Conservation (phyloP, 53 echinoderm and acorn worm species). For the Henricia sp. region DNA sequence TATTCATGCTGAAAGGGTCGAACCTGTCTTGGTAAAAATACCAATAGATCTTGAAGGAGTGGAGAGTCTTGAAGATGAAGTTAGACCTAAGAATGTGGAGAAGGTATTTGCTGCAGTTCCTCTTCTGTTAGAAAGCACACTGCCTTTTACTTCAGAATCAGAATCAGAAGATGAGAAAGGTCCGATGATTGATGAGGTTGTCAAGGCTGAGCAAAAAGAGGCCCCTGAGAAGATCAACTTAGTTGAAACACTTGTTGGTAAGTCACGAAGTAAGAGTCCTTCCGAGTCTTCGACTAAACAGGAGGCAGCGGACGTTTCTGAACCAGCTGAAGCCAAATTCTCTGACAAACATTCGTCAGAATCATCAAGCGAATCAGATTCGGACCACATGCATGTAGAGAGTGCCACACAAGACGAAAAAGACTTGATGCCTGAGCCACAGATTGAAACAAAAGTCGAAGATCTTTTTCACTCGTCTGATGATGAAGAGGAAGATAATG, state of each 20-base stretch:
- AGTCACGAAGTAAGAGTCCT: not conserved
- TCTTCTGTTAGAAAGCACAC: constrained; percentile 1
- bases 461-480: constrained; percentile 42
- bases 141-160: constrained; percentile 38
- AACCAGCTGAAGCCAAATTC: not conserved
- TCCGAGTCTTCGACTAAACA: constrained; percentile 15
- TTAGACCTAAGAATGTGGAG: constrained; percentile 2
- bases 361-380: constrained; percentile 33
- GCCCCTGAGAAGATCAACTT: not conserved
- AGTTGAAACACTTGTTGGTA: not conserved
- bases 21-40: no score
- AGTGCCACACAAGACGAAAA: not conserved
- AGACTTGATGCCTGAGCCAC: no score
- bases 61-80: no score
- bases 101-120: constrained; percentile 33
- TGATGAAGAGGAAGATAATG: constrained; percentile 26
- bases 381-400: constrained; percentile 35
- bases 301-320: not conserved
- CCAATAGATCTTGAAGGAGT: no score
- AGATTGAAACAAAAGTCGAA: constrained; percentile 32
- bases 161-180: constrained; percentile 27
- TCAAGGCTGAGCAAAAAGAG: constrained; percentile 18
- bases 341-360: not conserved
- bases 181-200: constrained; percentile 22
- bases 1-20: constrained; percentile 24